Evolutionary conservation across 2,797 vertebrate species (phyloP).

Genomic region (Tenualosa ilisha): DNA sequence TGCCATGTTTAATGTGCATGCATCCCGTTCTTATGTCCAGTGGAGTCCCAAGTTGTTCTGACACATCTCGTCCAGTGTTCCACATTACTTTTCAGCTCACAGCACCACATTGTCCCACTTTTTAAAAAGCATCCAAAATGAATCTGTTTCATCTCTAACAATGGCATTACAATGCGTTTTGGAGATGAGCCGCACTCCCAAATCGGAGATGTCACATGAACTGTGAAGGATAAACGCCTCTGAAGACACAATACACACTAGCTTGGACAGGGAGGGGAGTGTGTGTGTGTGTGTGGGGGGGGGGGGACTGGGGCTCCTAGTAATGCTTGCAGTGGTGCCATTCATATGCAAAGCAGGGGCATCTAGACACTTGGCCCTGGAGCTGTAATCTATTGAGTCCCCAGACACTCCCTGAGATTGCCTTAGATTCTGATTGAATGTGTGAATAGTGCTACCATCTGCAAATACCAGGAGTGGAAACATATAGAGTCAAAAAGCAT

Average conservation of each 20-base stretch:
- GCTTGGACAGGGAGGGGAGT: background rate
- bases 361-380: conserved; percentile 53
- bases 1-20: background rate
- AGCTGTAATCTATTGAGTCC: conserved; percentile 53
- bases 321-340: conserved; percentile 43
- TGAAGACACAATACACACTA: conserved; percentile 32
- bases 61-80: background rate
- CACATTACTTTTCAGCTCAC: background rate
- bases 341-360: conserved; percentile 59
- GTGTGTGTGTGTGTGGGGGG: background rate
- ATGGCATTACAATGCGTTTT: conserved; percentile 8
- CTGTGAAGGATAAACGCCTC: conserved; percentile 24
- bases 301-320: background rate
- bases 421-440: conserved; percentile 44
- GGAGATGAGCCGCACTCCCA: conserved; percentile 1
- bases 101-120: background rate
- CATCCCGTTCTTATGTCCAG: background rate
- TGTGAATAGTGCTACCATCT: conserved; percentile 43
- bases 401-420: conserved; percentile 44
- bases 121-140: background rate
- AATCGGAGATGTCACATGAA: conserved; percentile 16
- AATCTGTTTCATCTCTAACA: conserved; percentile 17
- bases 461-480: conserved; percentile 48
- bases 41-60: background rate
- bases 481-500: background rate